Evolutionary conservation across 2,888 invertebrate genomes (phyloP), one percentile per base, ranked within the genome.

Genomic region (Lottia gigantea): DNA sequence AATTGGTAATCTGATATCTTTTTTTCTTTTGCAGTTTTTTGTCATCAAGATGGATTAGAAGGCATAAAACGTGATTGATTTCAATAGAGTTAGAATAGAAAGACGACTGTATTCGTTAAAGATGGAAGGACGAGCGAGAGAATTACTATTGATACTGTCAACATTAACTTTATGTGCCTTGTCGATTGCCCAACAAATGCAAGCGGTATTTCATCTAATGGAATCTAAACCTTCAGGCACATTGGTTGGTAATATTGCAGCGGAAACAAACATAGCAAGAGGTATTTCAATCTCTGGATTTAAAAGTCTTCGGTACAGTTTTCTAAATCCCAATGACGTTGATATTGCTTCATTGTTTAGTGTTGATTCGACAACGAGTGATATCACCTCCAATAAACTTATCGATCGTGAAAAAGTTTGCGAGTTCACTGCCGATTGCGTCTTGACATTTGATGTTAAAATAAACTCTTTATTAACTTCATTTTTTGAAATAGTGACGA

Each of bases 371-470:
- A 62, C 70, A 25, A 76, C 77, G n/a, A 78, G 80, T 14, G 73
- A 77, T 26, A 66, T 83, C 0, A 80, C 71, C 68, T 74, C 81
- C 49, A 72, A 71, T 15, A 69, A 72, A 26, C 75, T 75, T 62
- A 76, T 83, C 7, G 81, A 83, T 72, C 71, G 83, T 31, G 83
- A 83, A 47, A 72, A 65, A 4, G 72, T 82, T 14, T 82, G 82
- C 68, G 68, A 71, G 66, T 75, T 71, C 46, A 70, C 73, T 19
- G 70, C 69, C 16, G 71, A 66, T 4, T 83, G 83, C 74, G 55
- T 71, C 64, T 74, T 82, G 1, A 73, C 70, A 0, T 76, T 83
- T 31, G 74, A 79, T 16, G 80, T 82, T 19, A 74, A 73, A 14
- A 75, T 78, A 11, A 71, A 71, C 2, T 75, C 75, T 11, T 62